Evolutionary conservation across 2,888 invertebrate genomes (phyloP), one percentile per base, ranked within the genome.

Genomic region (Parthenolecanium corni): DNA sequence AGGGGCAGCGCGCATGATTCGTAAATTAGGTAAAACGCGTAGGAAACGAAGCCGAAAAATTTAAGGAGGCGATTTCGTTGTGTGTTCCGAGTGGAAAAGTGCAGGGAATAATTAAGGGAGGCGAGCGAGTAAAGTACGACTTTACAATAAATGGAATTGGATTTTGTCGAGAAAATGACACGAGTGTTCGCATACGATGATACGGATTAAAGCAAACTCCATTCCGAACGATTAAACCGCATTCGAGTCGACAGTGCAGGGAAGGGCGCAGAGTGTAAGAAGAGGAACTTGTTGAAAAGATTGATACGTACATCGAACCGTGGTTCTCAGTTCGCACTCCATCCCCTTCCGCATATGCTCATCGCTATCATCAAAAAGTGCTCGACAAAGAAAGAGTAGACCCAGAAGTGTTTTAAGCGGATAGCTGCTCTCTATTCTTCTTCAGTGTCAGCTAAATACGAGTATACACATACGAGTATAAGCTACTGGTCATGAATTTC

Each of bases 181-280:
- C 56, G 46, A 56, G 42, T 42, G 56, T 44, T 23, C 56, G 56
- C 56, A 56, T 56, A 56, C 56, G 42, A 56, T 56, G 56, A 44
- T 56, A 56, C 56, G 56, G 56, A 56, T 56, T 56, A 44, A 56
- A 21, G 16, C 18, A 56, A 46, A 31, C 31, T 31, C 31, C 42
- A 56, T 56, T 56, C 56, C 56, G 56, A 56, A 56, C 56, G 56
- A 56, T 56, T 56, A 56, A 56, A 31, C 31, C 31, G 31, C 31
- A 31, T 31, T 31, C 31, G 31, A 31, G 31, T 23, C 61, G 64
- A 62, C 61, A 52, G n/a, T 53, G 53, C 53, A 53, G 52, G 54
- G 62, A 31, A 52, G 64, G 25, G 18, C 63, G 44, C 44, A 51
- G 36, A 64, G 63, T 57, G 52, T 49, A 49, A 18, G 51, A 53